A percentile compares a stretch with the other conserved stretches of the same genome.
Conservation (phyloP, 2,797 vertebrate genomes). For the Gymnothorax javanicus region DNA sequence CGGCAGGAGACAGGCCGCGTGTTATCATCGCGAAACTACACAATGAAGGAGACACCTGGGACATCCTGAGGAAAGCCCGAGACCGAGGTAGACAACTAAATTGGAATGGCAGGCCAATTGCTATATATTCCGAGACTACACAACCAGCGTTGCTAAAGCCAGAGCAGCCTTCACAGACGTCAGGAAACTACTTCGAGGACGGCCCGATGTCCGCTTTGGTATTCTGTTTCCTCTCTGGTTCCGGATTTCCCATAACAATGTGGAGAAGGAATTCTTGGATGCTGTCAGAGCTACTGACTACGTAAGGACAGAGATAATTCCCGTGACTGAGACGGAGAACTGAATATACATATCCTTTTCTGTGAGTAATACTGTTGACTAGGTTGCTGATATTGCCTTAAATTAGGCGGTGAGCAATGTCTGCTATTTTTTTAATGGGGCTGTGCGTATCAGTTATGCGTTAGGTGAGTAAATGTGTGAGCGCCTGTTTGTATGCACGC, state of each 20-base stretch:
- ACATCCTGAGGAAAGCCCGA: conserved; percentile 15
- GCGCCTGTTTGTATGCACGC: no score
- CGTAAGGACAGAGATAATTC: no score
- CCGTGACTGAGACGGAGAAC: no score
- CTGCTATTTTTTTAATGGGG: no score
- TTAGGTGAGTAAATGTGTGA: no score
- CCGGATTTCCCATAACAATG: conserved; percentile 22
- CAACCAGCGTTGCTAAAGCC: neutral
- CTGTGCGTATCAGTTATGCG: no score
- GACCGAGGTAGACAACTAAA: conserved; percentile 4
- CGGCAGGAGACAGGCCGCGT: conserved; percentile 8
- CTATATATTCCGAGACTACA: conserved; percentile 7
- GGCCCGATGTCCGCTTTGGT: neutral
- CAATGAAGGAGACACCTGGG: conserved; percentile 7
- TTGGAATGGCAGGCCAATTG: conserved; percentile 20
- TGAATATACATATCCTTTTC: no score
- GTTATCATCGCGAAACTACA: conserved; percentile 11
- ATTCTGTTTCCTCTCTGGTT: neutral
- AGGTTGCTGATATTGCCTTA: no score
- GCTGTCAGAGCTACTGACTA: no score
- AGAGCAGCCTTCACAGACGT: neutral
- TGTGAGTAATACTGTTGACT: no score
- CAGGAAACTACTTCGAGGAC: neutral
- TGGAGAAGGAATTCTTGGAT: no score
- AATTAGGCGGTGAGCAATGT: no score